A percentile compares a stretch with the other conserved stretches of the same genome.
Evolutionary conservation across 2,888 invertebrate genomes (phyloP).

Genomic region (Lasioglossum morio): DNA sequence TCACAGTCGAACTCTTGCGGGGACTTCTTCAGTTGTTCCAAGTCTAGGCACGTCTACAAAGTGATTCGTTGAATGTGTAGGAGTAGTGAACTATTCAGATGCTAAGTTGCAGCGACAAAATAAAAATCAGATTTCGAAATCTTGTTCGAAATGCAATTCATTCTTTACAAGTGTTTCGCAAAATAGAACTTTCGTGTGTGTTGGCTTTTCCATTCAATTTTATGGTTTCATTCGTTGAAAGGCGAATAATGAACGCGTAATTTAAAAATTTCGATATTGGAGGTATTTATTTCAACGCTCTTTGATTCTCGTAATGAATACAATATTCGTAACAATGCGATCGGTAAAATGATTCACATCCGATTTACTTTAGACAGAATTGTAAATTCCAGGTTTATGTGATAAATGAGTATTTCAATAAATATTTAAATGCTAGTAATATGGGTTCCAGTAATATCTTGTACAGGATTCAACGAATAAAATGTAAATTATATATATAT

Average conservation of each 20-base stretch:
- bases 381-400: too few relatives aligned
- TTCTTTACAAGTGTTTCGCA: background rate
- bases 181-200: background rate
- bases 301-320: background rate
- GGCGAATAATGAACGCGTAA: background rate
- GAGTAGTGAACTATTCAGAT: background rate
- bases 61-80: background rate
- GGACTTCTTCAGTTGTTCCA: background rate
- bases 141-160: background rate
- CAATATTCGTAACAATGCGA: background rate
- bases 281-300: background rate
- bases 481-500: background rate
- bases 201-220: background rate
- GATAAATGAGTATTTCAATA: background rate
- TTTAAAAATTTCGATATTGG: background rate
- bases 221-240: background rate
- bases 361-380: background rate
- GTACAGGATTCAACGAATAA: background rate
- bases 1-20: background rate
- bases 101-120: background rate
- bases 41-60: background rate
- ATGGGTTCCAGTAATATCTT: background rate
- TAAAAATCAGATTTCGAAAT: background rate
- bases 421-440: background rate
- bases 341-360: background rate